Evolutionary conservation across 2,113 vertebrate species (phyloP).

Genomic region (Agapornis roseicollis): DNA sequence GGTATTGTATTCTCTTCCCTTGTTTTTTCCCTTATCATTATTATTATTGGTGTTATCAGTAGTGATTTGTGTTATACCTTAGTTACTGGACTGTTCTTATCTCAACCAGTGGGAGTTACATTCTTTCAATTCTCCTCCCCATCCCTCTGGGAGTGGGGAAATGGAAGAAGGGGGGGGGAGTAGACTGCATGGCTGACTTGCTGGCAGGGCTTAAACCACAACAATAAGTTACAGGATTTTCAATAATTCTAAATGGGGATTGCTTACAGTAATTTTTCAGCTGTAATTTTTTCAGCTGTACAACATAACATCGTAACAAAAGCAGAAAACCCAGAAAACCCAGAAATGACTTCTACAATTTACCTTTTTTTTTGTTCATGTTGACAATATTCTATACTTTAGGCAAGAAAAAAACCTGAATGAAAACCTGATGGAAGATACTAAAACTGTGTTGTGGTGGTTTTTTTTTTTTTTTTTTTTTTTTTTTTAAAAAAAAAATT

Average conservation of each 20-base stretch:
- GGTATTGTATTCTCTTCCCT: too few relatives aligned
- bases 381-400: not conserved
- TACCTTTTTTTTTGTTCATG: not conserved
- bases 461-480: not conserved
- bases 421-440: not conserved
- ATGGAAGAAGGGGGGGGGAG: too few relatives aligned
- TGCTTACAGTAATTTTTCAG: not conserved
- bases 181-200: too few relatives aligned
- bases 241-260: not conserved
- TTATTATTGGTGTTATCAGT: too few relatives aligned
- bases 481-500: too few relatives aligned
- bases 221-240: not conserved
- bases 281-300: not conserved
- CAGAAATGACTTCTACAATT: not conserved
- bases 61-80: too few relatives aligned
- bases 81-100: too few relatives aligned
- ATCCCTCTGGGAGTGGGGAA: too few relatives aligned
- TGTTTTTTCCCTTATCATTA: too few relatives aligned
- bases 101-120: too few relatives aligned
- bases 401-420: not conserved
- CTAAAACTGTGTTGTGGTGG: rapidly evolving
- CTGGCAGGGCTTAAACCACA: too few relatives aligned
- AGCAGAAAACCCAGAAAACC: not conserved
- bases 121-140: too few relatives aligned
- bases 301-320: not conserved